These are phyloP conservation scores for Elgaria multicarinata DNA, from an alignment of 2,113 vertebrate genomes.

Conservation along the genomic window DNA sequence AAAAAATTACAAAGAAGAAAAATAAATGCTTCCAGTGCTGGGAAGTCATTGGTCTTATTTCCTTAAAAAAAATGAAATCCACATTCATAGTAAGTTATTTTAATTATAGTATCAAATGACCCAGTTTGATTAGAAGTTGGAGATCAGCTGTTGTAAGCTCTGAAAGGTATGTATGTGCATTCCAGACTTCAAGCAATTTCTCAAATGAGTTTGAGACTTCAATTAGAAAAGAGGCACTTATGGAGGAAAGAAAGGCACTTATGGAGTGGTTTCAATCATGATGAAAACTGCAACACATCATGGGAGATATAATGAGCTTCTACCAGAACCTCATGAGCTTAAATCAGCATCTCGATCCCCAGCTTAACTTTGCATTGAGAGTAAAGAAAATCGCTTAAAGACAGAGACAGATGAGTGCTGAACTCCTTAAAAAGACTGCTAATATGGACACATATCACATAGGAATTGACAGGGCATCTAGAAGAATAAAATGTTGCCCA, in stretches of 20 bases:
- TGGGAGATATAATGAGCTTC: constrained; percentile 60
- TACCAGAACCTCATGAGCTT: constrained; percentile 55
- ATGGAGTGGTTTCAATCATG: constrained; percentile 40
- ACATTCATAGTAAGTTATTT: constrained; percentile 21
- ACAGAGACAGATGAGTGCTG: constrained; percentile 29
- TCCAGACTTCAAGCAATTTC: constrained; percentile 46
- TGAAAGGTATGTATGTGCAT: constrained; percentile 23
- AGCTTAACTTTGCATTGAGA: constrained; percentile 35
- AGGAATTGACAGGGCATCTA: constrained; percentile 33
- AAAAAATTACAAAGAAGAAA: not conserved
- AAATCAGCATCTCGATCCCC: constrained; percentile 35
- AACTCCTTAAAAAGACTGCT: constrained; percentile 21
- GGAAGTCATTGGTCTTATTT: constrained; percentile 49
- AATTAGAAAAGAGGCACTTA: constrained; percentile 37
- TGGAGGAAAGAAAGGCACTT: constrained; percentile 43
- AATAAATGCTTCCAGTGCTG: constrained; percentile 20
- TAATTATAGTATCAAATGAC: constrained; percentile 40
- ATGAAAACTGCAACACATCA: constrained; percentile 43
- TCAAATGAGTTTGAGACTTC: constrained; percentile 58
- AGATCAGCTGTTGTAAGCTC: constrained; percentile 29
- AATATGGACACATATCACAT: constrained; percentile 27
- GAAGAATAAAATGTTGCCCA: constrained; percentile 30
- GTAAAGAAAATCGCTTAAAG: constrained; percentile 36
- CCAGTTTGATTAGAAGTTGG: constrained; percentile 49
- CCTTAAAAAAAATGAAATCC: constrained; percentile 33